Conservation (phyloP, 2,113 vertebrate genomes). For the Lophura nycthemera region DNA sequence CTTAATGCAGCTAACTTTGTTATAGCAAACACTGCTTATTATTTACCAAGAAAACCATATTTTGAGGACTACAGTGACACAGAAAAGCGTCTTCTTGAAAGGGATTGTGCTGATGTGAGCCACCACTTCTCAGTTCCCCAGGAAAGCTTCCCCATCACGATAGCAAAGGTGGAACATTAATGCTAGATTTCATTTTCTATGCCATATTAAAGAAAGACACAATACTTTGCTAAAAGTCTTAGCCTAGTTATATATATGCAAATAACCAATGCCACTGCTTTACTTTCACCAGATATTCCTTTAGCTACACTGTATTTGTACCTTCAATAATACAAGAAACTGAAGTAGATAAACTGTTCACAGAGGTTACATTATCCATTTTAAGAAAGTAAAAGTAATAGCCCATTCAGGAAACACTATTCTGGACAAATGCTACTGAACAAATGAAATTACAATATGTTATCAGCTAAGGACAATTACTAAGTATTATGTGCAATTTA, state of each 20-base stretch:
- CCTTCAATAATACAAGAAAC: neutral
- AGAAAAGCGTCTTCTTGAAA: neutral
- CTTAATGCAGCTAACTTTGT: neutral
- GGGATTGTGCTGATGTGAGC: neutral
- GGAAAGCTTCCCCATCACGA: neutral
- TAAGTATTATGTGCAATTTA: slow-evolving; percentile 66
- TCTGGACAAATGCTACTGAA: neutral
- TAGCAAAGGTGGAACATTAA: neutral
- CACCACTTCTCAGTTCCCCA: neutral
- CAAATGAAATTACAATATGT: slow-evolving; percentile 42
- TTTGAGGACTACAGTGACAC: neutral
- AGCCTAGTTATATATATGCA: neutral
- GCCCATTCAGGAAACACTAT: neutral
- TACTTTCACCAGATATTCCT: neutral
- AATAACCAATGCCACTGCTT: neutral
- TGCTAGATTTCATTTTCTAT: neutral
- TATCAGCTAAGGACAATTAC: slow-evolving; percentile 58
- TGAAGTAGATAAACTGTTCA: neutral
- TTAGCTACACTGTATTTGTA: neutral
- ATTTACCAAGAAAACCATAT: neutral
- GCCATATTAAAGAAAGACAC: neutral
- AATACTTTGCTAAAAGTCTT: neutral
- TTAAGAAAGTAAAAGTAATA: slow-evolving; percentile 10
- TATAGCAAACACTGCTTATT: neutral
- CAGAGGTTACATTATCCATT: neutral